Evolutionary conservation across 2,888 invertebrate species (phyloP).

Genomic region (Caenorhabditis macrosperma): DNA sequence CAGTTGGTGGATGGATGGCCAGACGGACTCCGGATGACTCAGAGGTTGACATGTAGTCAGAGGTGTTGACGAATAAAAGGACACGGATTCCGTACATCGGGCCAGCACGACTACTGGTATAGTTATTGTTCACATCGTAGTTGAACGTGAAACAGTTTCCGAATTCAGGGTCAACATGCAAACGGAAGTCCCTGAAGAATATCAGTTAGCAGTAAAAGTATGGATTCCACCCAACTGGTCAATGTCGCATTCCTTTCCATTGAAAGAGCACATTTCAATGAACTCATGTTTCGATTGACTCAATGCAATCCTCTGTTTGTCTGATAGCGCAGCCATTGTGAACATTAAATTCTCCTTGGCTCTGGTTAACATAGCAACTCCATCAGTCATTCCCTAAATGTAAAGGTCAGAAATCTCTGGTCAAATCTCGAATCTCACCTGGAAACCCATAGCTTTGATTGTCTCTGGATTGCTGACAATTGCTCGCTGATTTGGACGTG

Average conservation of each 20-base stretch:
- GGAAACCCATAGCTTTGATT: constrained; percentile 73
- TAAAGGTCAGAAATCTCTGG: not conserved
- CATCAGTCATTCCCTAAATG: constrained; percentile 73
- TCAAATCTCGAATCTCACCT: constrained; percentile 39
- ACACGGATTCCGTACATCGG: constrained; percentile 76
- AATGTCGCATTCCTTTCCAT: constrained; percentile 73
- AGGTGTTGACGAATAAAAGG: constrained; percentile 70
- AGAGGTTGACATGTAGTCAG: constrained; percentile 74
- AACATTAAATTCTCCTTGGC: constrained; percentile 75
- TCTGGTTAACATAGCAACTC: constrained; percentile 71
- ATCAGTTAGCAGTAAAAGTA: too few species aligned
- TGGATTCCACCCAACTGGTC: constrained; percentile 61
- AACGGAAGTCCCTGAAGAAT: constrained; percentile 68
- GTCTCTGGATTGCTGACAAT: constrained; percentile 73
- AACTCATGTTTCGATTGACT: constrained; percentile 71
- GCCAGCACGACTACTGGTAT: constrained; percentile 71
- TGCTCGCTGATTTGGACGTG: constrained; percentile 59
- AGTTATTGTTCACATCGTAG: constrained; percentile 68
- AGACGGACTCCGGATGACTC: constrained; percentile 71
- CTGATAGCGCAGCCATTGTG: constrained; percentile 72
- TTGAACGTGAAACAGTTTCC: constrained; percentile 75
- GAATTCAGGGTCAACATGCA: constrained; percentile 73
- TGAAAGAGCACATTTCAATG: constrained; percentile 75
- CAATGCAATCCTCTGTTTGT: constrained; percentile 64
- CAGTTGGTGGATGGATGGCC: constrained; percentile 70